Evolutionary conservation across 2,113 vertebrate genomes (phyloP), one percentile per base, ranked within the genome.

Genomic region (Myrmecobius fasciatus): DNA sequence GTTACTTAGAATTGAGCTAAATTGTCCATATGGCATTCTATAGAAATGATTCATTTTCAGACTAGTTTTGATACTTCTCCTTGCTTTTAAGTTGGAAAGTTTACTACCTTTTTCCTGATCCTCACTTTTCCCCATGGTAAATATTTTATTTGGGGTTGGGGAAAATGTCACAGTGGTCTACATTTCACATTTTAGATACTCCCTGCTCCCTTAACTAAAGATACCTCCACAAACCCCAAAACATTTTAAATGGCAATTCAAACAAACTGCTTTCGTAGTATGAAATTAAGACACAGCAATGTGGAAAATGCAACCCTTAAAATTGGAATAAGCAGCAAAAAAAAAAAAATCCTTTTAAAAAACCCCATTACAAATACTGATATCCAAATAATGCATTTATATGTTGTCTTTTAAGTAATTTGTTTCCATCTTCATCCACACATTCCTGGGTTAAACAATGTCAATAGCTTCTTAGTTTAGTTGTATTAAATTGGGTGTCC

Each of bases 51-150:
- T 46, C 88, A 25, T 97, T 92, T 96, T 97, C 56, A 88, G 60
- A 36, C 46, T 91, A 53, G 28, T 93, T 92, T 94, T 95, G 11
- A 90, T 3, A 53, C 95, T 97, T 96, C 43, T 8, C 94, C 56
- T 95, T 25, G 92, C 95, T 93, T 95, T 93, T 91, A 92, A 97
- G 92, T n/a, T 94, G 91, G 53, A 90, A 93, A 94, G 28, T 52
- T 46, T 52, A 52, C 95, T 95, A 36, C 25, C 91, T 53, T 95
- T 95, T 90, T 51, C 60, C 52, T 51, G 43, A 90, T 43, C n/a
- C 92, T 89, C 31, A 60, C 56, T 96, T 91, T 91, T 14, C 95
- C 93, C 91, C 52, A 25, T 56, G 83, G 75, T 92, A 53, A 95
- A 89, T 92, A 93, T 93, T 96, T 90, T 92, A 53, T 89, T 95